Evolutionary conservation across 2,888 invertebrate species (phyloP).

Genomic region (Cynaeus angustus): DNA sequence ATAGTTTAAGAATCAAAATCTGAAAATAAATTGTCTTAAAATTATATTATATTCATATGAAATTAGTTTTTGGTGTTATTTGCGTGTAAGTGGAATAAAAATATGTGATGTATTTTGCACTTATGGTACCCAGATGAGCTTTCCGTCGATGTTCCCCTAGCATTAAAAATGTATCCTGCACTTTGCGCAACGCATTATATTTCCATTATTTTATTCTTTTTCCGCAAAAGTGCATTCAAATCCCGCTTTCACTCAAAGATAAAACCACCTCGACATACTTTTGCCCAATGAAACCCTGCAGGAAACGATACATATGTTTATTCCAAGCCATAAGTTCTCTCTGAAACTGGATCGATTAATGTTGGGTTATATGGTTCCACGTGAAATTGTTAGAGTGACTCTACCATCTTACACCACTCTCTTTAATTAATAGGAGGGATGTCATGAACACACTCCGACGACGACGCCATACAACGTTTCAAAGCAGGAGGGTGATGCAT

Average conservation of each 20-base stretch:
- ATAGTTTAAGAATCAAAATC: too few species aligned
- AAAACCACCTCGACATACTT: background rate
- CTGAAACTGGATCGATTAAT: conserved; percentile 15
- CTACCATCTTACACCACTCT: conserved; percentile 29
- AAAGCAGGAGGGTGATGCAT: conserved; percentile 33
- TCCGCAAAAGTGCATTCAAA: background rate
- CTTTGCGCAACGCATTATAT: too few species aligned
- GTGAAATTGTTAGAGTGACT: conserved; percentile 7
- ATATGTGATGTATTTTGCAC: too few species aligned
- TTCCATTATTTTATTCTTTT: too few species aligned
- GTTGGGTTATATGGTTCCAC: conserved; percentile 6
- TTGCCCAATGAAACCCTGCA: conserved; percentile 1
- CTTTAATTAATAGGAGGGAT: conserved; percentile 43
- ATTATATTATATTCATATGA: too few species aligned
- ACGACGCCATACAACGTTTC: conserved; percentile 23
- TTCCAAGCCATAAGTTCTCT: conserved; percentile 7
- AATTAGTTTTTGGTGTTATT: too few species aligned
- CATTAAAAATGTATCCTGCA: too few species aligned
- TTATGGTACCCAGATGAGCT: too few species aligned
- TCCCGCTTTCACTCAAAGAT: background rate
- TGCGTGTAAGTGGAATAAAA: too few species aligned
- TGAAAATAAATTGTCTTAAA: too few species aligned
- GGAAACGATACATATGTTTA: conserved; percentile 9
- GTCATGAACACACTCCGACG: conserved; percentile 29
- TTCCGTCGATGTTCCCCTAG: too few species aligned